phyloP scores from a whole-genome alignment of 2,113 vertebrate genomes.

The Lepidothrix coronata region DNA sequence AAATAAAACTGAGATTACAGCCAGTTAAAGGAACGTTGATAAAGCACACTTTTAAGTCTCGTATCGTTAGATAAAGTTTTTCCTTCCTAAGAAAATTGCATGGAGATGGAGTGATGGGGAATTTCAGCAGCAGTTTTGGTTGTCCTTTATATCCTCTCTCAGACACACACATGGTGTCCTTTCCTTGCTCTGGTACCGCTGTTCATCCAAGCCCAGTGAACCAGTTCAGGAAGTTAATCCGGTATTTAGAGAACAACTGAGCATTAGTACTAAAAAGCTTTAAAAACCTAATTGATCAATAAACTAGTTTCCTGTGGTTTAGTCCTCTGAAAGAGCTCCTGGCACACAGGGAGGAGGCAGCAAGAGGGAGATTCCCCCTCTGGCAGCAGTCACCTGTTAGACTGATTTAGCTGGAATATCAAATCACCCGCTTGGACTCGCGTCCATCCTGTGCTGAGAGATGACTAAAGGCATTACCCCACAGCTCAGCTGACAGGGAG shows the following conservation, averaged over 20 bases:
- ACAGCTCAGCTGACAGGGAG: background rate
- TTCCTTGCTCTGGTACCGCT: background rate
- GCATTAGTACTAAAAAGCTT: background rate
- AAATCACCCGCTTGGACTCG: background rate
- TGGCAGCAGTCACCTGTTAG: background rate
- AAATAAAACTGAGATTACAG: background rate
- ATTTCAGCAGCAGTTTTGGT: background rate
- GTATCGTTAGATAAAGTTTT: background rate
- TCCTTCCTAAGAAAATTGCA: background rate
- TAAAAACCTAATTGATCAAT: background rate
- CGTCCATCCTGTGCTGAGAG: rapidly evolving
- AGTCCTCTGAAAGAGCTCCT: background rate
- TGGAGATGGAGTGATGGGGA: background rate
- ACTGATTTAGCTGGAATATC: background rate
- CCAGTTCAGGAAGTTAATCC: background rate
- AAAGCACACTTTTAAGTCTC: background rate
- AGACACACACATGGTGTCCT: rapidly evolving
- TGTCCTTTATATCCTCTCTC: background rate
- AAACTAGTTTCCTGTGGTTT: background rate
- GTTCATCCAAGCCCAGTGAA: background rate
- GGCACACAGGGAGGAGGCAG: background rate
- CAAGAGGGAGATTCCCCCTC: background rate
- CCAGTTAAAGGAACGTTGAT: background rate
- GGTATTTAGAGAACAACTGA: background rate
- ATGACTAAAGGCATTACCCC: background rate